Base-by-base conservation (phyloP, 2,797 vertebrate species). In the Falco peregrinus region DNA sequence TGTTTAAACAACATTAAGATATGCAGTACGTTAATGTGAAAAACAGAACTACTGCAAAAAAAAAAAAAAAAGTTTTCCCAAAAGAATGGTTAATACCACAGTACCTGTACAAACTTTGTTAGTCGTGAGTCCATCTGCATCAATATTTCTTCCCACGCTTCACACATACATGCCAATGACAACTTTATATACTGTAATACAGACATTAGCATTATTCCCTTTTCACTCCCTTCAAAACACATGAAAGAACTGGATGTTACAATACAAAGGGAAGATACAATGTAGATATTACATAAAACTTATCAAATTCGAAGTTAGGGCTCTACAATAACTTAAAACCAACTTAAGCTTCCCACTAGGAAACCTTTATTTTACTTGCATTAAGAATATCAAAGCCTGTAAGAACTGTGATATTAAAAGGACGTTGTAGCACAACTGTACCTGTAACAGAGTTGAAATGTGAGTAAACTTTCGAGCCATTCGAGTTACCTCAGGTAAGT, bases 391-490 rank as follows among this genome's bases (percentile, higher is more conserved):
- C 1, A 7, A 93, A 80, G n/a, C 28, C n/a, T n/a, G 25, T 56
- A 87, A 60, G 22, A 90, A 54, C 12, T 21, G 45, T 4, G 13
- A 31, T n/a, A 60, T 43, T 39, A 41, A 37, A 85, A 90, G 51
- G 6, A 22, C 12, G 13, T 16, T 3, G 2, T 64, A 81, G 73
- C 37, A 95, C 48, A 47, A 77, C 47, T 56, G 51, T 97, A 99
- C 99, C 98, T 99, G 99, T 90, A 99, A 97, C 60, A 99, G 98
- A 31, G 99, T 99, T 80, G 99, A 99, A 98, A 99, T 99, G 95
- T 99, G 99, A 73, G 99, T 99, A 97, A 99, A 99, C 96, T 99
- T 99, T 79, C 99, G 98, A 19, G 99, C 99, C 99, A 99, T 99
- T 92, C 99, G 98, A 74, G 99, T 99, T 77, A 99, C 98, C 96